phyloP scores from a whole-genome alignment of 1,140 invertebrate genomes.

The Apis cerana region DNA sequence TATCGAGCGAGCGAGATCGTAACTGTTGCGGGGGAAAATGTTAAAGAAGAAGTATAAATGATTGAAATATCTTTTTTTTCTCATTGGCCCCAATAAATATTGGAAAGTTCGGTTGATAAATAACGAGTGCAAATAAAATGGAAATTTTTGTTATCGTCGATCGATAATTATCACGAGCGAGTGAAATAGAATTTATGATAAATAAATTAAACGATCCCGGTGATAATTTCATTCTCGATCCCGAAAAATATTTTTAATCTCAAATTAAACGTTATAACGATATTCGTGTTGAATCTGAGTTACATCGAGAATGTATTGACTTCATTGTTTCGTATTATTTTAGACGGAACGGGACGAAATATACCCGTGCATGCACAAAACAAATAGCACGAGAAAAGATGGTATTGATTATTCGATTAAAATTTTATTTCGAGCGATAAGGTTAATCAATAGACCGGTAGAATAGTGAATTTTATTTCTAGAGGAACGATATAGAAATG shows the following conservation, averaged over 20 bases:
- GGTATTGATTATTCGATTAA: neutral
- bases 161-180: too few species aligned
- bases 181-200: too few species aligned
- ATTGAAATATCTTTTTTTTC: too few species aligned
- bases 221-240: too few species aligned
- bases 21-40: too few species aligned
- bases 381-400: neutral
- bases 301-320: neutral
- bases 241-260: neutral
- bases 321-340: neutral
- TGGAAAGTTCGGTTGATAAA: too few species aligned
- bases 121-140: too few species aligned
- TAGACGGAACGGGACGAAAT: neutral
- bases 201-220: too few species aligned
- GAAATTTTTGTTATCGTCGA: too few species aligned
- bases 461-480: neutral
- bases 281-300: neutral
- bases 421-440: neutral
- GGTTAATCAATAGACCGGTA: neutral
- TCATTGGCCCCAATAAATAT: too few species aligned
- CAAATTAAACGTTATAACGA: neutral
- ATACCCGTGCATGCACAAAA: neutral
- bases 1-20: too few species aligned
- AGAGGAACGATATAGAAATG: constrained; percentile 1
- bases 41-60: neutral